Evolutionary conservation across 2,888 invertebrate genomes (phyloP).

Genomic region (Cistogaster globosa): DNA sequence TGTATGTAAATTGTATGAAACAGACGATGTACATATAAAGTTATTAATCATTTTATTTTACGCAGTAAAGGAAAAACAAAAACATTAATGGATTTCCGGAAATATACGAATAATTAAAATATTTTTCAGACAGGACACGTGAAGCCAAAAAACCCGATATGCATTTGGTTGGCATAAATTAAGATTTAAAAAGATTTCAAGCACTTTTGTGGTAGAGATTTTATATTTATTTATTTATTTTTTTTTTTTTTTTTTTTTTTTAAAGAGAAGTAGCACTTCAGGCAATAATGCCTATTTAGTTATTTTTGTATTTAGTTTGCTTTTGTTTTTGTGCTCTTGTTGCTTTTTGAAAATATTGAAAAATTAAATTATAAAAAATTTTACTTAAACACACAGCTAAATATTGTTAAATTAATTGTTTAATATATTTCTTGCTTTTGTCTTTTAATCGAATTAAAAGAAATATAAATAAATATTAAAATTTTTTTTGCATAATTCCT

Average conservation of each 20-base stretch:
- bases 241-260: too few relatives aligned
- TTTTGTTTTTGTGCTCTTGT: background rate
- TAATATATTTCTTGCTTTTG: background rate
- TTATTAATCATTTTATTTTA: constrained; percentile 47
- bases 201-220: constrained; percentile 51
- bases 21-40: constrained; percentile 23
- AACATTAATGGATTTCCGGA: constrained; percentile 43
- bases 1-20: constrained; percentile 17
- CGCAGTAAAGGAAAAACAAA: too few relatives aligned
- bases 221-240: constrained; percentile 42
- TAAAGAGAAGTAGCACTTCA: too few relatives aligned
- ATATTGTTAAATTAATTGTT: constrained; percentile 38
- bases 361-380: constrained; percentile 14
- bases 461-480: too few relatives aligned
- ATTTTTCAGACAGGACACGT: constrained; percentile 10
- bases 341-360: constrained; percentile 14
- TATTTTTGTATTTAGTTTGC: background rate
- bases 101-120: background rate
- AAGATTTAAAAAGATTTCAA: constrained; percentile 55
- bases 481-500: too few relatives aligned
- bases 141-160: constrained; percentile 47
- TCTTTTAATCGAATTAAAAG: background rate
- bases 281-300: too few relatives aligned
- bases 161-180: constrained; percentile 61
- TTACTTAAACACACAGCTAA: constrained; percentile 13